Evolutionary conservation across 2,888 invertebrate species (phyloP), one percentile per base, ranked within the genome.

Genomic region (Phengaris arion): DNA sequence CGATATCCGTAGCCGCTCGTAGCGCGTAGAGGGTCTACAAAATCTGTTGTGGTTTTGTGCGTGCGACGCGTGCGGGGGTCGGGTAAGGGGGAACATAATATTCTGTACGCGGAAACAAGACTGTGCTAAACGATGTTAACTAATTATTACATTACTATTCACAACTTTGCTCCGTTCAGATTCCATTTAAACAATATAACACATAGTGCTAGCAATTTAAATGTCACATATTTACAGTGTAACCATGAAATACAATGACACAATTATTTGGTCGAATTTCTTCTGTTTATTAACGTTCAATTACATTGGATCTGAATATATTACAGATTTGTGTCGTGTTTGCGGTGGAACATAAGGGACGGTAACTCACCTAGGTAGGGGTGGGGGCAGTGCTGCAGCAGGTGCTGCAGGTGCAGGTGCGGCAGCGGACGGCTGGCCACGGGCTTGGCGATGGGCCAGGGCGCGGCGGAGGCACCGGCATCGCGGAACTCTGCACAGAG

Each of bases 381-480:
- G 88, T 97, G 96, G 78, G 95, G 95, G 85, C 98, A 96, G 87
- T 97, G 98, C 59, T 97, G 96, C 85, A 98, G 94, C 12, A 96
- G 95, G 87, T 97, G 97, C 84, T 98, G 95, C 85, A 97, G 95
- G 85, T 96, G 96, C 84, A 96, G 96, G 89, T 97, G 97, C 83
- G 96, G 96, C 81, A 97, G 96, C 84, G 96, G 96, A 74, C 97
- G 94, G 89, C 97, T 96, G 76, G 98, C 97, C 83, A 98, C 97
- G 13, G 97, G 97, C 90, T 97, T 97, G 74, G 97, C 97, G 85
- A 97, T 94, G 78, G 95, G 95, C 88, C 94, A 94, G 2, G 94
- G 94, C 79, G 89, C 92, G 74, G 88, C 90, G 80, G 10, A 94
- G 94, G 77, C 92, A 92, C 6, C 92, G 85, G 82, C 91, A 93